A percentile compares a stretch with the other conserved stretches of the same genome.
Conservation (phyloP, 2,888 invertebrate species). For the Lydus trimaculatus region DNA sequence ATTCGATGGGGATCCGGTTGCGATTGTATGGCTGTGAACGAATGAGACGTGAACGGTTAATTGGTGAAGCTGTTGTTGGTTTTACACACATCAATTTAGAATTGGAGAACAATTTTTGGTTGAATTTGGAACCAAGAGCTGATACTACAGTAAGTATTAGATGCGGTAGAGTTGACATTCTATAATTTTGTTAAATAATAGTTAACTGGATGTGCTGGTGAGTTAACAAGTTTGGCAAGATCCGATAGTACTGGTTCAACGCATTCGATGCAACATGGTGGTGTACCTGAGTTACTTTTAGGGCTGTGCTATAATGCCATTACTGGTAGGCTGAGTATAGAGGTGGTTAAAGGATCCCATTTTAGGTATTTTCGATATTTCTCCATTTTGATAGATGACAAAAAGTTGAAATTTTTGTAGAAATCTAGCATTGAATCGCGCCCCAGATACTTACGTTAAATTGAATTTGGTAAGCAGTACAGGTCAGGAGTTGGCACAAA, state of each 20-base stretch:
- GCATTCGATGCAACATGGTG: constrained; percentile 88
- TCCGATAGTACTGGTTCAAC: constrained; percentile 95
- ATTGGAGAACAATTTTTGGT: constrained; percentile 89
- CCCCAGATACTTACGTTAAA: constrained; percentile 95
- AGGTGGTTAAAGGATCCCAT: constrained; percentile 82
- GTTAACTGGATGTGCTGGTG: constrained; percentile 66
- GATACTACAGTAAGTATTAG: constrained; percentile 62
- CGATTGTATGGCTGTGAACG: constrained; percentile 92
- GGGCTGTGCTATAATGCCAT: constrained; percentile 93
- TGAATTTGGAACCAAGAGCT: constrained; percentile 80
- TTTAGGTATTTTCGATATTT: constrained; percentile 62
- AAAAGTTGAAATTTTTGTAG: constrained; percentile 62
- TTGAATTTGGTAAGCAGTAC: constrained; percentile 89
- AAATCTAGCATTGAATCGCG: constrained; percentile 77
- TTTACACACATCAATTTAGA: constrained; percentile 91
- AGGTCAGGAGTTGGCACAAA: constrained; percentile 91
- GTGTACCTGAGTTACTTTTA: constrained; percentile 87
- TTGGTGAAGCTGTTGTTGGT: constrained; percentile 90
- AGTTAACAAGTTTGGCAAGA: constrained; percentile 80
- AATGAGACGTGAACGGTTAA: constrained; percentile 89
- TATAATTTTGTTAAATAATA: constrained; percentile 33
- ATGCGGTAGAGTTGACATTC: neutral
- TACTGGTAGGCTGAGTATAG: constrained; percentile 91
- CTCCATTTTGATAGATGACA: neutral
- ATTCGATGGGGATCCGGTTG: constrained; percentile 88